Percentiles rank a stretch among this genome's conserved stretches.
Evolutionary conservation across 2,888 invertebrate species (phyloP).

Genomic region (Brachypterus glaber): DNA sequence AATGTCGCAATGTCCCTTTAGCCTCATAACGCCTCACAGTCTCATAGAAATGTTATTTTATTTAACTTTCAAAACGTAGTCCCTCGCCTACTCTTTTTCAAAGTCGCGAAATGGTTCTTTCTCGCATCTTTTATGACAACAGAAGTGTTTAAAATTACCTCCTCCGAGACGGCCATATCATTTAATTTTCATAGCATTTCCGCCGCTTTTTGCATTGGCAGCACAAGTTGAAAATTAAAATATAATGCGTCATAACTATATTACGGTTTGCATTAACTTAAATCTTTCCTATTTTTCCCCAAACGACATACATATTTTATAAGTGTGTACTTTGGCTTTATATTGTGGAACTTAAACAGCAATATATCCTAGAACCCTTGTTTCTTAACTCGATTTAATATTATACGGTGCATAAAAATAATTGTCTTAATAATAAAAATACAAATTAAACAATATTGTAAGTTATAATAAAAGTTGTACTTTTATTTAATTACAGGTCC

Average conservation of each 20-base stretch:
- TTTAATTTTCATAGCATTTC: slow-evolving; percentile 40
- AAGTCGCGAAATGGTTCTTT: slow-evolving; percentile 38
- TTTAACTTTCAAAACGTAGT: slow-evolving; percentile 37
- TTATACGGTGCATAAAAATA: no score
- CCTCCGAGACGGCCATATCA: slow-evolving; percentile 38
- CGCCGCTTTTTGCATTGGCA: slow-evolving; percentile 28
- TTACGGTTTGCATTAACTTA: slow-evolving; percentile 32
- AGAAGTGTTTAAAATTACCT: slow-evolving; percentile 42
- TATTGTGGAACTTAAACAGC: no score
- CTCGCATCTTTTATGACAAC: slow-evolving; percentile 40
- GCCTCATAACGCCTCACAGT: slow-evolving; percentile 36
- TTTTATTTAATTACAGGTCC: not conserved
- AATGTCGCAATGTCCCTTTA: slow-evolving; percentile 34
- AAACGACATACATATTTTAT: slow-evolving; percentile 31
- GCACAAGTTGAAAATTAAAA: slow-evolving; percentile 34
- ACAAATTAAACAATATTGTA: no score
- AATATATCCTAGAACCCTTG: no score
- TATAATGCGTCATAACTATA: slow-evolving; percentile 38
- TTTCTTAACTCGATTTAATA: no score
- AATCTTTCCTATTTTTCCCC: slow-evolving; percentile 28
- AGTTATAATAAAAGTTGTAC: slow-evolving; percentile 1
- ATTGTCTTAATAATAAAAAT: no score
- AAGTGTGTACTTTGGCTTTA: no score
- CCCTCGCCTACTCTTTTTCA: slow-evolving; percentile 40
- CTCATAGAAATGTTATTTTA: slow-evolving; percentile 40